These are phyloP conservation scores for Drosophila maculinotata DNA, from an alignment of 2,888 invertebrate species.

Conservation along the genomic window DNA sequence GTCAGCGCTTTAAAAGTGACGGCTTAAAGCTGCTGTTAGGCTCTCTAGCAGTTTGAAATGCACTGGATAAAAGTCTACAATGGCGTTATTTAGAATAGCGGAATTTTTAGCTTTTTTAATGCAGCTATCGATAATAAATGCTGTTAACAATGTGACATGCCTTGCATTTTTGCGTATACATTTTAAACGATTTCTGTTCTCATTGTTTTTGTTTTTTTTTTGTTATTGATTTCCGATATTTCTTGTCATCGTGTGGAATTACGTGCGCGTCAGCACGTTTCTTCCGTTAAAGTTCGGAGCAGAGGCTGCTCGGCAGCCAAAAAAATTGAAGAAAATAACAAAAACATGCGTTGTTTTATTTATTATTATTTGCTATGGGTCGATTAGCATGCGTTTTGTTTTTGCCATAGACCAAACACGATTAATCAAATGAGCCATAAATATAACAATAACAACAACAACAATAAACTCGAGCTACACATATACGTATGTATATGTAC, in stretches of 20 bases:
- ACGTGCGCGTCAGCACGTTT: conserved; percentile 69
- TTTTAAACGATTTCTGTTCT: conserved; percentile 11
- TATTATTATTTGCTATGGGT: conserved; percentile 44
- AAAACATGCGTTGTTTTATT: conserved; percentile 64
- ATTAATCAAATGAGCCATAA: conserved; percentile 75
- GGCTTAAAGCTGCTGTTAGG: too few relatives aligned
- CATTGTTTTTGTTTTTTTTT: conserved; percentile 25
- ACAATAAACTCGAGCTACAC: too few relatives aligned
- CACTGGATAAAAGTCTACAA: neutral
- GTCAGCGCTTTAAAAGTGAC: too few relatives aligned
- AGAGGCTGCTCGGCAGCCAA: neutral
- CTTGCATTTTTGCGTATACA: conserved; percentile 11
- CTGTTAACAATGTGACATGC: conserved; percentile 16
- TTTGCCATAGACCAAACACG: conserved; percentile 34
- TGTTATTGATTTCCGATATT: conserved; percentile 72
- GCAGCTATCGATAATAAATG: conserved; percentile 2
- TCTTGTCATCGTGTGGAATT: conserved; percentile 28
- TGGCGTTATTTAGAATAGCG: too few relatives aligned
- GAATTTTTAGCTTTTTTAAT: too few relatives aligned
- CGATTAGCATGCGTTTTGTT: conserved; percentile 37
- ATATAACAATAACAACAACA: conserved; percentile 20
- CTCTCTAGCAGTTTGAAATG: neutral
- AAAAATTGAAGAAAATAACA: conserved; percentile 3
- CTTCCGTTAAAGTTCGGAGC: conserved; percentile 9
- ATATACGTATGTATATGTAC: neutral